Percentiles rank a stretch among this genome's conserved stretches.
These are phyloP conservation scores for Acanthiza pusilla DNA, from an alignment of 2,797 vertebrate genomes.

Conservation along the genomic window DNA sequence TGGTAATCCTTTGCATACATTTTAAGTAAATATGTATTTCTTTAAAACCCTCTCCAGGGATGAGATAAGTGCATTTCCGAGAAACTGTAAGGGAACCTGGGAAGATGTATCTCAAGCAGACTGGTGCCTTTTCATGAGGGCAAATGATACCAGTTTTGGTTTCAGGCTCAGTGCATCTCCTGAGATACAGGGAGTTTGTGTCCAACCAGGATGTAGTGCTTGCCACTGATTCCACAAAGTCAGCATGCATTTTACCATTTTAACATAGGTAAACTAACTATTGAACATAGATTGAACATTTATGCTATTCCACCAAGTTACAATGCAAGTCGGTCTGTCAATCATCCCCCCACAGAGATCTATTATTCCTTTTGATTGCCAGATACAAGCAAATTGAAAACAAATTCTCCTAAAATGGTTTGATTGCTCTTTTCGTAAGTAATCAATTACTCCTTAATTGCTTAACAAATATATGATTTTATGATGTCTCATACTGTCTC, in stretches of 20 bases:
- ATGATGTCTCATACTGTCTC: neutral
- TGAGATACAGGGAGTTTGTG: neutral
- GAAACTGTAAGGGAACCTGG: neutral
- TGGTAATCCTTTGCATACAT: neutral
- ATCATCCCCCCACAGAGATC: neutral
- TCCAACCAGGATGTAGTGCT: neutral
- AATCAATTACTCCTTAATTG: neutral
- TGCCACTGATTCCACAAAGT: neutral
- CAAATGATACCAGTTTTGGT: neutral
- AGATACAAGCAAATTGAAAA: neutral
- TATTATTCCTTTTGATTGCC: conserved; percentile 3
- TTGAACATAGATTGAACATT: neutral
- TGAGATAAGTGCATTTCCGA: neutral
- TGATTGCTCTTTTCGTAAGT: neutral
- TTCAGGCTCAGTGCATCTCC: neutral
- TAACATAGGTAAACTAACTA: neutral
- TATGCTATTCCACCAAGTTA: neutral
- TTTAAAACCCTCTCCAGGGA: neutral
- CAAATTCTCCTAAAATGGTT: neutral
- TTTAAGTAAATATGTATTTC: neutral
- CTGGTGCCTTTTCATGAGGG: neutral
- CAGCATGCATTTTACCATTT: neutral
- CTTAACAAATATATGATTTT: neutral
- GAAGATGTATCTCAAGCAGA: neutral
- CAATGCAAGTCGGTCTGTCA: neutral